Conservation (phyloP, 2,888 invertebrate species). For the Hemistola chrysoprasaria region DNA sequence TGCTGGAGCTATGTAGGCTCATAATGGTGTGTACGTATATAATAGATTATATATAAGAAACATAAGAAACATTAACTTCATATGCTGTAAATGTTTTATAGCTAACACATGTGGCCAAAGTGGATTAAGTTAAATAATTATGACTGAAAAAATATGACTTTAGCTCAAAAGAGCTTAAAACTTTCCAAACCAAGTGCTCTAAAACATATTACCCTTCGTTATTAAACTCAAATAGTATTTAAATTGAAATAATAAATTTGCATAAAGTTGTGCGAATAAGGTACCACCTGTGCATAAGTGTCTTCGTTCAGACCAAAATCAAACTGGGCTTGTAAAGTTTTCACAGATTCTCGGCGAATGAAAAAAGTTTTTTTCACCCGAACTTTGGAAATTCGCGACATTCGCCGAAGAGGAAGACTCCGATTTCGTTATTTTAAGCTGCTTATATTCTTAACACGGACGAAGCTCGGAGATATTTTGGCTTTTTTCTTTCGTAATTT, state of each 20-base stretch:
- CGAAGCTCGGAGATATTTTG: slow-evolving; percentile 40
- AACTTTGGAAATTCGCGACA: slow-evolving; percentile 42
- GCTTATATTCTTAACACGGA: slow-evolving; percentile 66
- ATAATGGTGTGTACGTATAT: too few relatives aligned
- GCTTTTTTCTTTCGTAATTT: slow-evolving; percentile 59
- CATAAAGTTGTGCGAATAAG: slow-evolving; percentile 54
- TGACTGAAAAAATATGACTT: slow-evolving; percentile 37
- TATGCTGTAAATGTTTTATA: too few relatives aligned
- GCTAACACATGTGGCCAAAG: slow-evolving; percentile 5
- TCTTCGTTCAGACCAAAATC: slow-evolving; percentile 43
- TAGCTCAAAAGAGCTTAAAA: slow-evolving; percentile 25
- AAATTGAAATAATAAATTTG: slow-evolving; percentile 9
- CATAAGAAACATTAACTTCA: too few relatives aligned
- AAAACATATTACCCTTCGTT: slow-evolving; percentile 43
- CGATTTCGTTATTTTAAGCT: slow-evolving; percentile 67
- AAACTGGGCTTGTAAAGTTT: slow-evolving; percentile 44
- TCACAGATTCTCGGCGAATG: slow-evolving; percentile 46
- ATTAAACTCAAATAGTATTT: slow-evolving; percentile 52
- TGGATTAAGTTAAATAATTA: too few relatives aligned
- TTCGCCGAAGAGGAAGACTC: slow-evolving; percentile 37
- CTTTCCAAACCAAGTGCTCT: slow-evolving; percentile 41
- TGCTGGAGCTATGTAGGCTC: too few relatives aligned
- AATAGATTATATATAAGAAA: too few relatives aligned
- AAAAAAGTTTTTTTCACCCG: slow-evolving; percentile 54
- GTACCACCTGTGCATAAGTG: slow-evolving; percentile 50